Base-by-base conservation (phyloP, 2,797 vertebrate genomes). In the Gallirallus australis region DNA sequence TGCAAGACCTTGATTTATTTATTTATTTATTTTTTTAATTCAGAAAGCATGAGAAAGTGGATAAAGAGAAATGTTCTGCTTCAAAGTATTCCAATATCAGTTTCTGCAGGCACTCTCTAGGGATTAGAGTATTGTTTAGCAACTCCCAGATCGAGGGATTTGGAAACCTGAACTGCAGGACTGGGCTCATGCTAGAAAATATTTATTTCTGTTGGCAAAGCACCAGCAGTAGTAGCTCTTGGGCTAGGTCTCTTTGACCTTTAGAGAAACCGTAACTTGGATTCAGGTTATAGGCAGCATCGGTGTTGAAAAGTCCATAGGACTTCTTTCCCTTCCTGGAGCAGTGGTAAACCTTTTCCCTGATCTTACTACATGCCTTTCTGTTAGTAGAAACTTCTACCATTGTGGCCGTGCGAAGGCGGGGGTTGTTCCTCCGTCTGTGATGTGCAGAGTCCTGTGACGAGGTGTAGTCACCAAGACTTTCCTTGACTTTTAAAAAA, bases 31-130 rank as follows among this genome's bases (percentile, higher is more conserved):
- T 42, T 37, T 16, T 35, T 1, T 20, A 19, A 54, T 79, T 76
- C 42, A 12, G 27, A 83, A 89, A 63, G 48, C 65, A 80, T 88
- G 77, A 89, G 56, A 60, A 95, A 86, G 77, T 61, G 53, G 79
- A 87, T 90, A 84, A 93, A 85, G 75, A 86, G 45, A 89, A 94
- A 86, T 23, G 14, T 84, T 91, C 66, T 92, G 53, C 73, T 93
- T 90, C 65, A 50, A 53, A 85, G 39, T 39, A 39, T 86, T 82
- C 47, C 82, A 86, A 68, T 78, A 73, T 56, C 24, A 35, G 42
- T 63, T 93, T 25, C 83, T 81, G 52, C 50, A 81, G 69, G 69
- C 52, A 24, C 21, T 88, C 53, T 93, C 76, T 59, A 19, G 68
- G 72, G 59, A 92, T 70, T 92, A 92, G 56, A 52, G 39, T 42